Evolutionary conservation across 1,140 invertebrate species (phyloP).

Genomic region (Apis laboriosa): DNA sequence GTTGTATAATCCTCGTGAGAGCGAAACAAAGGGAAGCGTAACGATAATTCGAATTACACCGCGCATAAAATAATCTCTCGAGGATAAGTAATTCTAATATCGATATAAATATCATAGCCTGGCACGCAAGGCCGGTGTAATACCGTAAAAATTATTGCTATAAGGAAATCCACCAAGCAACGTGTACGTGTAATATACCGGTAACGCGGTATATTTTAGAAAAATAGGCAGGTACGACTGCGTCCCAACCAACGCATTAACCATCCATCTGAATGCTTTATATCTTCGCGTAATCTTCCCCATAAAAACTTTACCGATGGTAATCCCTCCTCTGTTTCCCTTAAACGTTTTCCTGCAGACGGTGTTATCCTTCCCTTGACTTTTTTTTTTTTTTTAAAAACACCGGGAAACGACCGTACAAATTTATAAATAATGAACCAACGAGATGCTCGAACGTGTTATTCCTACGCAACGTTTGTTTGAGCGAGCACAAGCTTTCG

Average conservation of each 20-base stretch:
- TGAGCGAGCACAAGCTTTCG: background rate
- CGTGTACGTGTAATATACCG: conserved; percentile 10
- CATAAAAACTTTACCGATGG: conserved; percentile 51
- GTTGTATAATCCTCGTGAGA: background rate
- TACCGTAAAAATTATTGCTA: conserved; percentile 52
- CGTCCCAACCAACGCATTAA: conserved; percentile 42
- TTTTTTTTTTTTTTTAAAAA: conserved; percentile 36
- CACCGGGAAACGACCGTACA: conserved; percentile 33
- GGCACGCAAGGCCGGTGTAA: conserved; percentile 47
- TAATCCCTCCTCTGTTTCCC: conserved; percentile 39
- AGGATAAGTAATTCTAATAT: conserved; percentile 14
- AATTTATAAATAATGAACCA: conserved; percentile 58
- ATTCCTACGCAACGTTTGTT: too few relatives aligned
- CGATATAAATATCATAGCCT: conserved; percentile 10
- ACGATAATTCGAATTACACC: conserved; percentile 9
- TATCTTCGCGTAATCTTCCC: conserved; percentile 50
- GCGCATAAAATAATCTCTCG: background rate
- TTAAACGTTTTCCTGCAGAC: conserved; percentile 41
- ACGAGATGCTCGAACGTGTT: background rate
- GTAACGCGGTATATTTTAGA: background rate
- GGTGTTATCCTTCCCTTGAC: conserved; percentile 9
- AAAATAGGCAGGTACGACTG: background rate
- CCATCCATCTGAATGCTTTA: conserved; percentile 52
- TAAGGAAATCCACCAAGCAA: background rate
- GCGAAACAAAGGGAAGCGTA: background rate